phyloP scores from a whole-genome alignment of 2,888 invertebrate species.

The Brachyptera putata region DNA sequence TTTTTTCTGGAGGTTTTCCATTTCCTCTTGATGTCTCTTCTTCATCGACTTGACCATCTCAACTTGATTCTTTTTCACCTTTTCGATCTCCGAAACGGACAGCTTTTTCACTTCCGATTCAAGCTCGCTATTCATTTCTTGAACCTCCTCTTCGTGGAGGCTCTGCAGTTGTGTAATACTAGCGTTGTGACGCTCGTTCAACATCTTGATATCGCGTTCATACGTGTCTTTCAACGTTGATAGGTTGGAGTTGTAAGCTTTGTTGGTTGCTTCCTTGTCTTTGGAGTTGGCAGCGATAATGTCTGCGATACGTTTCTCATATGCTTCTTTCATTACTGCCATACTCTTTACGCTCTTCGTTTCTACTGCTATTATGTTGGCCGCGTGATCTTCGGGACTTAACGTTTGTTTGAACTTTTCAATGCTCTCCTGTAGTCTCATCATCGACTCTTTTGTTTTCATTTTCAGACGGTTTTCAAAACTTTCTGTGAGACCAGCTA shows the following conservation, averaged over 20 bases:
- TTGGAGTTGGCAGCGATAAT: neutral
- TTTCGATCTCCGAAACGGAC: neutral
- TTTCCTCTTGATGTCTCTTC: neutral
- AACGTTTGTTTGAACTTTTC: constrained; percentile 2
- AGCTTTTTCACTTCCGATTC: constrained; percentile 44
- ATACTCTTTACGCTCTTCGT: neutral
- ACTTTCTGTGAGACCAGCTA: neutral
- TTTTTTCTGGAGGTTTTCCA: neutral
- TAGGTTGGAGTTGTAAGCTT: neutral
- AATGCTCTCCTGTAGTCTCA: neutral
- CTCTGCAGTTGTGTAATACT: constrained; percentile 54
- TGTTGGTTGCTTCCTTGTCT: neutral
- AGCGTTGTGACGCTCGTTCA: constrained; percentile 52
- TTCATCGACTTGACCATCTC: neutral
- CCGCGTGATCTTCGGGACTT: neutral
- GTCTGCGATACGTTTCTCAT: neutral
- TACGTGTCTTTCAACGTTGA: constrained; percentile 51
- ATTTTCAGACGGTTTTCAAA: neutral
- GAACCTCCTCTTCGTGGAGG: constrained; percentile 51
- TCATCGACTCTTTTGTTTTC: neutral
- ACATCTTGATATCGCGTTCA: constrained; percentile 51
- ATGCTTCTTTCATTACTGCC: constrained; percentile 1
- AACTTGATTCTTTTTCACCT: neutral
- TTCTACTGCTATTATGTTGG: neutral
- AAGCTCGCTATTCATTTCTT: constrained; percentile 48